Conservation (phyloP, 2,113 vertebrate genomes). For the Naja naja region DNA sequence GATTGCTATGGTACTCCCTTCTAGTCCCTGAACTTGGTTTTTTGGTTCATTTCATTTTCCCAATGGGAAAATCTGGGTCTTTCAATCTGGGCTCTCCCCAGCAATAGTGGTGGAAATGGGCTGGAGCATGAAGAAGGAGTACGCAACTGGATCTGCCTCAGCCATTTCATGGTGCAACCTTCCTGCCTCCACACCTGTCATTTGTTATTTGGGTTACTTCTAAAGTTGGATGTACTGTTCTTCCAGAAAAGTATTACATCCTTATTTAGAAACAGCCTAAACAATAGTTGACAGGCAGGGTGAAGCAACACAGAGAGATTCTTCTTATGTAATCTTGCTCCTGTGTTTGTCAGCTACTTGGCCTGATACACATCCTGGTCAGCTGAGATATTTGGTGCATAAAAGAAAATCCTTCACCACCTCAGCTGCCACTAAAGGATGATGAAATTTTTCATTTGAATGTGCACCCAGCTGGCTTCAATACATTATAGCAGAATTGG, state of each 20-base stretch:
- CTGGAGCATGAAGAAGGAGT: not conserved
- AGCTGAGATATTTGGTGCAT: not conserved
- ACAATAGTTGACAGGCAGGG: not conserved
- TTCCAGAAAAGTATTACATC: not conserved
- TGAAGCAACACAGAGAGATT: not conserved
- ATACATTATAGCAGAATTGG: not conserved
- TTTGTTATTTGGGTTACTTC: not conserved
- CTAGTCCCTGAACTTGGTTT: not conserved
- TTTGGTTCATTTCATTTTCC: not conserved
- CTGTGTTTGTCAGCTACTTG: not conserved
- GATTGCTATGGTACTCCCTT: not conserved
- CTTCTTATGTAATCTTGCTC: not conserved
- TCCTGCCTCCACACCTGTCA: not conserved
- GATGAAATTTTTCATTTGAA: not conserved
- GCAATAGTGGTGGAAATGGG: not conserved
- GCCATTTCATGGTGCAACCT: not conserved
- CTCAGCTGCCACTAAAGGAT: not conserved
- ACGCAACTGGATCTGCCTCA: not conserved
- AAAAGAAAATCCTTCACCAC: not conserved
- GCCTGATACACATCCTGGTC: not conserved
- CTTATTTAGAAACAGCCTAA: not conserved
- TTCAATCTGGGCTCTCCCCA: not conserved
- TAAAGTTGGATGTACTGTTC: not conserved
- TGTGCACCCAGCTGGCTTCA: not conserved
- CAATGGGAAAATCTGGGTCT: not conserved